phyloP scores from a whole-genome alignment of 2,113 vertebrate genomes.

The Alosa alosa region DNA sequence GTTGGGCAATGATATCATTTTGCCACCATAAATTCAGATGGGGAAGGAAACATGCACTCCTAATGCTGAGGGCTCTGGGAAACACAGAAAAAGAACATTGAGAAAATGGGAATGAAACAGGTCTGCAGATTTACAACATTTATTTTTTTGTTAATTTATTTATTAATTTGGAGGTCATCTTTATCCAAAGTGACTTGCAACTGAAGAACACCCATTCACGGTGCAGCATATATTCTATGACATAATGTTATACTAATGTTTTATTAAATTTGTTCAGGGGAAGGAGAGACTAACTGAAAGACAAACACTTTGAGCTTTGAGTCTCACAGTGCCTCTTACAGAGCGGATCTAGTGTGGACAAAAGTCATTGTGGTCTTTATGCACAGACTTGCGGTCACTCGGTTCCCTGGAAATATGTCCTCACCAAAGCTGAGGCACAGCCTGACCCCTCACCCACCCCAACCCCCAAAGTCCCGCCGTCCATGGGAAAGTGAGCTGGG shows the following conservation, averaged over 20 bases:
- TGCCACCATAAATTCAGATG: neutral
- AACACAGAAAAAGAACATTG: neutral
- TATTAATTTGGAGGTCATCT: neutral
- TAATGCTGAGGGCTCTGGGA: neutral
- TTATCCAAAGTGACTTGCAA: neutral
- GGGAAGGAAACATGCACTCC: neutral
- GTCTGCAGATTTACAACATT: neutral
- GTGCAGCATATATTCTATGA: neutral
- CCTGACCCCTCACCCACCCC: slow-evolving; percentile 16
- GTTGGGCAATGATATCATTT: no score
- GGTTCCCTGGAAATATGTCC: slow-evolving; percentile 17
- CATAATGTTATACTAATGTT: neutral
- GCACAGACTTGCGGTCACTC: neutral
- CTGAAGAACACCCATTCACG: neutral
- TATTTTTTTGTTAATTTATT: neutral
- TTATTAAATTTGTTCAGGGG: neutral
- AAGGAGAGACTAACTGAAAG: neutral
- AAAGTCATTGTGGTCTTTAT: slow-evolving; percentile 20
- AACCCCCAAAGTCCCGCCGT: neutral
- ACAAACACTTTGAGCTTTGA: neutral
- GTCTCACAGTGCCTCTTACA: neutral
- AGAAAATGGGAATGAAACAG: neutral
- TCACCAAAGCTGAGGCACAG: slow-evolving; percentile 19
- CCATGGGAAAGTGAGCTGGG: slow-evolving; percentile 45
- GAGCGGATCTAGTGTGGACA: neutral